Conservation (phyloP, 2,113 vertebrate genomes). For the Cnemophilus loriae region DNA sequence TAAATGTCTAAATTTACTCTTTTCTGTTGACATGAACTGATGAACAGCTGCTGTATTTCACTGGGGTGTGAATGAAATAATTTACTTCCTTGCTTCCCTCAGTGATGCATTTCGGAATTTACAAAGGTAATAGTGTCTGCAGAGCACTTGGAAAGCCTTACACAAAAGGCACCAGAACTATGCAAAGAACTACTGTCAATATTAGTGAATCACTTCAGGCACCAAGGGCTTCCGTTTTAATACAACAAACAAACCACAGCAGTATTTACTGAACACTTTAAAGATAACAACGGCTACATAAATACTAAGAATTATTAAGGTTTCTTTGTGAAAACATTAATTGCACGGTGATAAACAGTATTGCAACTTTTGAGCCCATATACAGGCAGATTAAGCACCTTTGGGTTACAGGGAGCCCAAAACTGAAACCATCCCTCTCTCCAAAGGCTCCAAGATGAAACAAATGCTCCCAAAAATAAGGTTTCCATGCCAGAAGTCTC, state of each 20-base stretch:
- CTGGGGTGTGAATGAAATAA: not conserved
- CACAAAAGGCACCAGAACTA: not conserved
- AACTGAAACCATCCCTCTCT: not conserved
- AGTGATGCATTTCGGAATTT: not conserved
- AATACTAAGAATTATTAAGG: not conserved
- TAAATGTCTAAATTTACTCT: not conserved
- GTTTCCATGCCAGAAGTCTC: not conserved
- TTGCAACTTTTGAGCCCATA: not conserved
- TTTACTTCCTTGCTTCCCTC: not conserved
- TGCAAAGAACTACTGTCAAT: not conserved
- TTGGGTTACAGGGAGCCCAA: not conserved
- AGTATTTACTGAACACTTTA: not conserved
- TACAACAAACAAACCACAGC: constrained; percentile 13
- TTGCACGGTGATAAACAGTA: not conserved
- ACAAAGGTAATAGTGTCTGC: not conserved
- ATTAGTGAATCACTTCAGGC: not conserved
- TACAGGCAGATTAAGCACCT: constrained; percentile 32
- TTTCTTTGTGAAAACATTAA: constrained; percentile 31
- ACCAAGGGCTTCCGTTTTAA: not conserved
- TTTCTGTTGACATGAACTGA: not conserved
- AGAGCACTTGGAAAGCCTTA: not conserved
- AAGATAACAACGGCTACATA: not conserved
- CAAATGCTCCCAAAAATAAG: not conserved
- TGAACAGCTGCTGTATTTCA: not conserved
- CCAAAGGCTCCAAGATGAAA: not conserved